Evolutionary conservation across 2,797 vertebrate genomes (phyloP), one percentile per base, ranked within the genome.

Genomic region (Epinephelus coioides): DNA sequence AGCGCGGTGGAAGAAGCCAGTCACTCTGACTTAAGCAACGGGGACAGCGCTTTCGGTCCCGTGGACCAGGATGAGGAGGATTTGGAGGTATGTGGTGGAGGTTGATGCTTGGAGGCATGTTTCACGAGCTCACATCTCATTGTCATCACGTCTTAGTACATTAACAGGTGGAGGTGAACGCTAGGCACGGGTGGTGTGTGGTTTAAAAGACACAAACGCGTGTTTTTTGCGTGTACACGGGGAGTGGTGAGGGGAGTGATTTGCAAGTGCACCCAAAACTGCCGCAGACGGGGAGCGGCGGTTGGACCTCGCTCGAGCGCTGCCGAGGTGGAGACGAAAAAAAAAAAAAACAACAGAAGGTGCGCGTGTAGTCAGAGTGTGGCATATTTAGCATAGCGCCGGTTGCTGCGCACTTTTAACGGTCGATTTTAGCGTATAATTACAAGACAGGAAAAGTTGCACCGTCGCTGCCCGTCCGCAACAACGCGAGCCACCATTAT

Each of bases 281-380:
- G 94, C 93, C 93, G 93, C 95, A 94, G 94, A 95, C 94, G 93
- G 94, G 94, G 93, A 94, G 95, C 94, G 93, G 94, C 94, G 91
- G 88, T 87, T 91, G 91, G 89, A 92, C 82, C 89, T 87, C 89
- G 90, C 84, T 64, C 79, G 92, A 93, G 90, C 89, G 89, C 87
- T 79, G 50, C 81, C 82, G 89, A 85, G 90, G 85, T 66, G 81
- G 86, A 84, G 84, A 81, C 83, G 68, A 44, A 4, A 8, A 54
- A 60, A 50, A 50, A 76, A 77, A 87, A 67, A 83, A 62, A 49
- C 69, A 89, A 88, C 84, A 81, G 88, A 90, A 93, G 92, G 90
- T 94, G 91, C 86, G 91, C 87, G 83, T 86, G 85, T 54, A 56
- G 77, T 64, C 27, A 2, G 81, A 85, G 78, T 63, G 55, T 47